Evolutionary conservation across 35 echinoderm and acorn worm species (phyloP), one percentile per base, ranked within the genome.

Genomic region (Strongylocentrotus purpuratus): DNA sequence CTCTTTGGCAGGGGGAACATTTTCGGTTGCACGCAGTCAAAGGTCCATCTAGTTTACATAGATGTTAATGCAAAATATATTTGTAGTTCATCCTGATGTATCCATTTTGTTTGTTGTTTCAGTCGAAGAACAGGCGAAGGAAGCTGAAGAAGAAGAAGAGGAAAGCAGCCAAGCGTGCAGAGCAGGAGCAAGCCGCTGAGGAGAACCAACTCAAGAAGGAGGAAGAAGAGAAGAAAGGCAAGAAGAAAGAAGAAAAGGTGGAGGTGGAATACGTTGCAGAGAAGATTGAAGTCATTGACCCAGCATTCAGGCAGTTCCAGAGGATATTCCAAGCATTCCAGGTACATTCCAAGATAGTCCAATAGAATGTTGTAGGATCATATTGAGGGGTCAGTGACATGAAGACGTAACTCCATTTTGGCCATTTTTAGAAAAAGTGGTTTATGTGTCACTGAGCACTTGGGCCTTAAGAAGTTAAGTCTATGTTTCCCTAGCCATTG

Each of bases 241-340:
- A 60, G 25, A 88, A 86, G 46, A 94, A 47, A 2, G 96, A 97
- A 31, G 86, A 60, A 46, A 92, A 95, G 61, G 94, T 97, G 17
- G 97, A 96, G 11, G 95, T 99, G 87, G 98, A 99, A 33, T 99
- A 99, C 47, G 92, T 99, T 17, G 94, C 97, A 0, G 98, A 99
- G 86, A 45, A 95, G n/a, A 46, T 97, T 4, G 96, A 99, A 45
- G 59, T 99, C 6, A 86, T 31, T 31, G 98, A 99, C 55, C 98
- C 98, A 48, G 46, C 94, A 10, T 96, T 97, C 94, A 95, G 96
- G 52, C 95, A 97, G 33, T 99, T 99, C 88, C 92, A 94, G 14
- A 97, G 94, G 91, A 97, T 99, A 85, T 99, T 99, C 97, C 97
- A 99, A 95, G 97, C 97, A 46, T 99, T 99, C 60, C 94, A 97